These are phyloP conservation scores for Spilarctia lutea DNA, from an alignment of 2,888 invertebrate species.

Conservation along the genomic window DNA sequence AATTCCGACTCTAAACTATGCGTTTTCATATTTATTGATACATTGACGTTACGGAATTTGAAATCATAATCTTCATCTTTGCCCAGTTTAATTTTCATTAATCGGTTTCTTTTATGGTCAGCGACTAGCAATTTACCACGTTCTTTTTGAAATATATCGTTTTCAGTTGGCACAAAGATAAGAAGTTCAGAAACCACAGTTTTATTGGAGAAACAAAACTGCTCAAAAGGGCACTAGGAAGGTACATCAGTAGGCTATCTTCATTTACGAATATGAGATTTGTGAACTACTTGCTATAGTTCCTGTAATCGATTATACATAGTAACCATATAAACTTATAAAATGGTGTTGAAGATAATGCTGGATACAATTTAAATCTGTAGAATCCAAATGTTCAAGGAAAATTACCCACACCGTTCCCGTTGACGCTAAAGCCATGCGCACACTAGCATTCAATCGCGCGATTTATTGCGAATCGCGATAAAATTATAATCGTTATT, in stretches of 20 bases:
- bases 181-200: too few relatives aligned
- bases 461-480: conserved; percentile 78
- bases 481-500: conserved; percentile 85
- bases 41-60: background rate
- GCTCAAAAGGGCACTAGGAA: too few relatives aligned
- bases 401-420: conserved; percentile 65
- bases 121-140: too few relatives aligned
- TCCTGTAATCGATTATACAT: background rate
- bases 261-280: too few relatives aligned
- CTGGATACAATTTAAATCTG: conserved; percentile 29
- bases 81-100: too few relatives aligned
- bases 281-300: background rate
- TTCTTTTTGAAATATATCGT: too few relatives aligned
- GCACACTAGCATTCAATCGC: conserved; percentile 66
- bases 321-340: background rate
- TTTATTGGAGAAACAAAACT: background rate
- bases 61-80: background rate
- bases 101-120: too few relatives aligned
- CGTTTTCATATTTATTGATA: too few relatives aligned
- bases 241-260: background rate
- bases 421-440: conserved; percentile 50
- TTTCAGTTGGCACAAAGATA: too few relatives aligned
- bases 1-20: too few relatives aligned
- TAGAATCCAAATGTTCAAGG: conserved; percentile 55
- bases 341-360: conserved; percentile 12